phyloP scores from a whole-genome alignment of 2,113 vertebrate species.

The Diglossa brunneiventris region DNA sequence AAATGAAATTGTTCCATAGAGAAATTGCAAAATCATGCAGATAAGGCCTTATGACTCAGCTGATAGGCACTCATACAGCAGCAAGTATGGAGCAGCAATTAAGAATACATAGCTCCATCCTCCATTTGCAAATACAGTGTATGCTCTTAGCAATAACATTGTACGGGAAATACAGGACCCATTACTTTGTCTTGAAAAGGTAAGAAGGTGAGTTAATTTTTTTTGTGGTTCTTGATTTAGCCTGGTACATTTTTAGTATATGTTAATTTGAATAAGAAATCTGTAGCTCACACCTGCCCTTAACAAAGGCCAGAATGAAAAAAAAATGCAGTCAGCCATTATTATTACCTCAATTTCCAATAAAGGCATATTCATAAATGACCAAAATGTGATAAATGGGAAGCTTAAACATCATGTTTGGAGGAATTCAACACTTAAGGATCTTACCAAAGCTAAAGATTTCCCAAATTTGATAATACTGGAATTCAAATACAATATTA shows the following conservation, averaged over 20 bases:
- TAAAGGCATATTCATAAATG: background rate
- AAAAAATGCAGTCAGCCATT: background rate
- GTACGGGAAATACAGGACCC: background rate
- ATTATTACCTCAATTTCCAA: background rate
- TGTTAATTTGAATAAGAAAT: background rate
- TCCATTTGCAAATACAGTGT: background rate
- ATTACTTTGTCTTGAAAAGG: background rate
- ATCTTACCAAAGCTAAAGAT: background rate
- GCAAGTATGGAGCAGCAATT: background rate
- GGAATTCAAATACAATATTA: background rate
- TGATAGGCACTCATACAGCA: background rate
- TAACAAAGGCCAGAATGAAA: background rate
- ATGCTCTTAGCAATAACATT: background rate
- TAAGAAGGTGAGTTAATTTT: background rate
- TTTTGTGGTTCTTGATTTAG: background rate
- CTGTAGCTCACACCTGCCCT: background rate
- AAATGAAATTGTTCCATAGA: background rate
- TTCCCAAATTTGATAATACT: background rate
- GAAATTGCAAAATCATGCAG: background rate
- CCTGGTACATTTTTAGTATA: background rate
- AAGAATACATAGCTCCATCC: background rate
- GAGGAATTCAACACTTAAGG: background rate
- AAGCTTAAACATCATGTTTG: background rate
- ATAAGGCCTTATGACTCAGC: conserved; percentile 22
- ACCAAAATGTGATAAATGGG: background rate